A percentile compares a stretch with the other conserved stretches of the same genome.
phyloP scores from a whole-genome alignment of 2,888 invertebrate species.

The Lottia scabra region DNA sequence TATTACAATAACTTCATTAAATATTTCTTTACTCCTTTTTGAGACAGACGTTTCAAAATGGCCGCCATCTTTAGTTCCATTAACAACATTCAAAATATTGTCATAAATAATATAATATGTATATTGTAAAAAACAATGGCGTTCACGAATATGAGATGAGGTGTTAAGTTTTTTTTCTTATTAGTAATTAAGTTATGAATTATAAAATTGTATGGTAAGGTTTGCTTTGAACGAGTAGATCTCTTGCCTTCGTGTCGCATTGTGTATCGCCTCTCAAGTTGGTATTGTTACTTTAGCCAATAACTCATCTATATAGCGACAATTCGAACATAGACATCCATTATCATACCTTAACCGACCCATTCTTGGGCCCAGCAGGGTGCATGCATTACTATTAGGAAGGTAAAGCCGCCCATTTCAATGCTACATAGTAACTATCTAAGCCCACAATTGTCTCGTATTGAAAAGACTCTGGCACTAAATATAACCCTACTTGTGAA shows the following conservation, averaged over 20 bases:
- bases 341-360: neutral
- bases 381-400: neutral
- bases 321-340: neutral
- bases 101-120: neutral
- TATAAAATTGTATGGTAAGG: neutral
- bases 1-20: neutral
- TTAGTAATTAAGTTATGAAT: neutral
- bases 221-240: neutral
- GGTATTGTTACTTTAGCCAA: slow-evolving; percentile 1
- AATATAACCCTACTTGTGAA: too few species aligned
- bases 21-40: neutral
- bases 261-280: neutral
- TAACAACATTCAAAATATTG: neutral
- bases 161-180: neutral
- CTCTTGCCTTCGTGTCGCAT: neutral
- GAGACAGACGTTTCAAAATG: neutral
- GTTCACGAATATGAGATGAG: too few species aligned
- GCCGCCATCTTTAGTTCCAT: neutral
- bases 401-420: neutral
- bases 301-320: neutral
- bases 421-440: neutral
- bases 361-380: neutral
- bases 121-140: neutral
- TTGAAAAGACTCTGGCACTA: too few species aligned
- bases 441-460: too few species aligned